These are phyloP conservation scores for Eilema griseolum DNA, from an alignment of 2,888 invertebrate species.

Conservation along the genomic window DNA sequence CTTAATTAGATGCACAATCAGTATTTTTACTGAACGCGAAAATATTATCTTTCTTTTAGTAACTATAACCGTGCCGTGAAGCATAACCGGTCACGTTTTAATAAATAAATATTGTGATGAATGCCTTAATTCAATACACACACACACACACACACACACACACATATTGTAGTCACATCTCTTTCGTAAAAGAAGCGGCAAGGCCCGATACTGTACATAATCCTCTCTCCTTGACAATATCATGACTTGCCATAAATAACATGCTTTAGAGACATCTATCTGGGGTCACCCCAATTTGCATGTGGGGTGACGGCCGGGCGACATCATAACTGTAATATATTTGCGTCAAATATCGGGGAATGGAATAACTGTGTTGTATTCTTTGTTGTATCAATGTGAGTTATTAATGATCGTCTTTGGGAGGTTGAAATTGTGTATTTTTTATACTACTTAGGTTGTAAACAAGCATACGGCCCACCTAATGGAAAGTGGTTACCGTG, in stretches of 20 bases:
- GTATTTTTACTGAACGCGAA: no score
- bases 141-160: no score
- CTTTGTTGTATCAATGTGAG: conserved; percentile 30
- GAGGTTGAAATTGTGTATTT: not conserved
- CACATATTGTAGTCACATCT: not conserved
- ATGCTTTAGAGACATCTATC: conserved; percentile 27
- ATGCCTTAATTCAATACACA: no score
- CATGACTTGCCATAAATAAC: conserved; percentile 44
- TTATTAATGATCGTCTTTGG: conserved; percentile 35
- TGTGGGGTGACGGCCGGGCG: conserved; percentile 25
- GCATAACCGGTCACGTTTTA: no score
- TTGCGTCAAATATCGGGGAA: conserved; percentile 51
- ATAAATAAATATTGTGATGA: no score
- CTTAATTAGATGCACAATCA: no score
- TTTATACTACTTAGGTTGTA: no score
- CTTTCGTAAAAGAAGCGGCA: conserved; percentile 12
- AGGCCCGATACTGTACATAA: conserved; percentile 22
- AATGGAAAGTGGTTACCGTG: no score
- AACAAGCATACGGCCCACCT: no score
- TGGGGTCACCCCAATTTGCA: conserved; percentile 53
- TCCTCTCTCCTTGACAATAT: conserved; percentile 28
- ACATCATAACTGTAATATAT: conserved; percentile 51
- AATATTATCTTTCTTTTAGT: no score
- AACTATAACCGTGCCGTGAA: no score
- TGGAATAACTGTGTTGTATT: conserved; percentile 47